Evolutionary conservation across 2,888 invertebrate genomes (phyloP).

Genomic region (Stramonita haemastoma): DNA sequence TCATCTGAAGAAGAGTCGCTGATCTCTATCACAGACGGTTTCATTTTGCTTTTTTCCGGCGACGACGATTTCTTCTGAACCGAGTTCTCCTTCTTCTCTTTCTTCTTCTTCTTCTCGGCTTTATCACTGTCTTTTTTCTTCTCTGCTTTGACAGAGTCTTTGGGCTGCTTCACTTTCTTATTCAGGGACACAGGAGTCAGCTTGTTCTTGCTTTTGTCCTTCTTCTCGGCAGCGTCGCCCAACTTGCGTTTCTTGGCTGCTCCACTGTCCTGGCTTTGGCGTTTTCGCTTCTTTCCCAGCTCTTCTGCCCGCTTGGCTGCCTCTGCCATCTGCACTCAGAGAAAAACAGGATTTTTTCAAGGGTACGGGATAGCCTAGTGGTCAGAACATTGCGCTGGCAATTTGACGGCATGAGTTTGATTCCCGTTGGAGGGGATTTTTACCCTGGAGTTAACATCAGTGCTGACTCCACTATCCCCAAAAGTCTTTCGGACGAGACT

Average conservation of each 20-base stretch:
- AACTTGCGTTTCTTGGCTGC: conserved; percentile 59
- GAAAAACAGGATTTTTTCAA: too few species aligned
- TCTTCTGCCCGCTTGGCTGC: conserved; percentile 59
- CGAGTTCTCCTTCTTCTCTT: conserved; percentile 39
- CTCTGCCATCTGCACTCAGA: conserved; percentile 62
- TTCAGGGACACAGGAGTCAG: conserved; percentile 9
- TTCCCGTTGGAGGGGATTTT: too few species aligned
- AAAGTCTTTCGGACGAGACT: too few species aligned
- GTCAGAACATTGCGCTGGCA: too few species aligned
- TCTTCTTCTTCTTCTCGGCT: conserved; percentile 29
- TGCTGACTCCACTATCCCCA: too few species aligned
- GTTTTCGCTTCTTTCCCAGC: conserved; percentile 58
- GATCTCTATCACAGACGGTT: conserved; percentile 42
- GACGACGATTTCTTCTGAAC: conserved; percentile 41
- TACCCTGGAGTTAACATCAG: too few species aligned
- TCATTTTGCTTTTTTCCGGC: conserved; percentile 47
- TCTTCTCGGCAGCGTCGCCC: conserved; percentile 54
- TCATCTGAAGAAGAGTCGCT: conserved; percentile 50
- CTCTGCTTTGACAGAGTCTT: conserved; percentile 12
- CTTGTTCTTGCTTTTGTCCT: conserved; percentile 48
- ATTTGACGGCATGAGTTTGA: too few species aligned
- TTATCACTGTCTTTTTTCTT: conserved; percentile 21
- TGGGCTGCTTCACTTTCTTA: conserved; percentile 31
- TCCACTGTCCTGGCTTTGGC: conserved; percentile 42
- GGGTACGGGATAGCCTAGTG: not conserved